Evolutionary conservation across 2,888 invertebrate species (phyloP).

Genomic region (Lochmaea crataegi): DNA sequence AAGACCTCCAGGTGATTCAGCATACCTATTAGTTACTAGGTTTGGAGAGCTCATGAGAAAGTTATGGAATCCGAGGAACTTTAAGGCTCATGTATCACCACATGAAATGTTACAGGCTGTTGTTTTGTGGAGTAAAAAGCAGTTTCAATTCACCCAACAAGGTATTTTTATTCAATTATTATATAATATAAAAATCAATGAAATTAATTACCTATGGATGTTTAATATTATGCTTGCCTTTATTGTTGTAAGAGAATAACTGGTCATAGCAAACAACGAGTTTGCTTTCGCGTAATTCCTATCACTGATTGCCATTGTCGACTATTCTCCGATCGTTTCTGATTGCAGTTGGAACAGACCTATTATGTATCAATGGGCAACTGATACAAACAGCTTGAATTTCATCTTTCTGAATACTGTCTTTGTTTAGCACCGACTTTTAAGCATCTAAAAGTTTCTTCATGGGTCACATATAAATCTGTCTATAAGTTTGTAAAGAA

Average conservation of each 20-base stretch:
- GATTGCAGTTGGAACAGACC: too few relatives aligned
- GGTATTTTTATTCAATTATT: constrained; percentile 68
- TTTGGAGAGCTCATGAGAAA: constrained; percentile 97
- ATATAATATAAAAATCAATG: background rate
- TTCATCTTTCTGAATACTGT: too few relatives aligned
- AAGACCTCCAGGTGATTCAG: constrained; percentile 95
- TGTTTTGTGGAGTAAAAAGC: constrained; percentile 95
- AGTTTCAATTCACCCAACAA: constrained; percentile 98
- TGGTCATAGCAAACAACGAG: too few relatives aligned
- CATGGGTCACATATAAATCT: too few relatives aligned
- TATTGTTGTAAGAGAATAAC: background rate
- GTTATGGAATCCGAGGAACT: constrained; percentile 98
- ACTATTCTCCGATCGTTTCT: too few relatives aligned
- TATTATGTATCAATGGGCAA: too few relatives aligned
- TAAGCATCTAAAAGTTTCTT: too few relatives aligned
- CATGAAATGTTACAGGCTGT: constrained; percentile 99
- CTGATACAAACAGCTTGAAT: too few relatives aligned
- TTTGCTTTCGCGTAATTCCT: too few relatives aligned
- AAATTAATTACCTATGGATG: background rate
- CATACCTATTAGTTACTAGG: constrained; percentile 88
- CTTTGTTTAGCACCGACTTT: too few relatives aligned
- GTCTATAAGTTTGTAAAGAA: too few relatives aligned
- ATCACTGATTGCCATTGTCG: too few relatives aligned
- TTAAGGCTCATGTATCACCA: constrained; percentile 99
- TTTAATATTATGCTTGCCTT: background rate